Percentiles rank a stretch among this genome's conserved stretches.
Conservation (phyloP, 2,888 invertebrate genomes). For the Lepetodrilus schrolli region DNA sequence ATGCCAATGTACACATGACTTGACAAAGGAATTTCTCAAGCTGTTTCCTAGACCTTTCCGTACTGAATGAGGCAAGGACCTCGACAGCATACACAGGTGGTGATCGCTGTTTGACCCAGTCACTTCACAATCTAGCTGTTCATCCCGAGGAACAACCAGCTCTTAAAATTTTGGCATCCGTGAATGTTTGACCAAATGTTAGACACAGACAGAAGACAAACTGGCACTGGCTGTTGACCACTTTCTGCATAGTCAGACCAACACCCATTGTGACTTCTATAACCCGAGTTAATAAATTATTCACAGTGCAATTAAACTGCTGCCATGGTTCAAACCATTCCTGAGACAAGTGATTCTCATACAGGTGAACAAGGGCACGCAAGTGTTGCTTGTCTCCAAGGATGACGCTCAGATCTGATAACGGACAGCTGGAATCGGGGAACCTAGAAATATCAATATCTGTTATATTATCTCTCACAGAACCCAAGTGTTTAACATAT, state of each 20-base stretch:
- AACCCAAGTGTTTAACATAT: not conserved
- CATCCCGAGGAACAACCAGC: conserved; percentile 66
- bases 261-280: conserved; percentile 79
- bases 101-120: conserved; percentile 66
- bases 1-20: conserved; percentile 77
- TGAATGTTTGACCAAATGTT: conserved; percentile 82
- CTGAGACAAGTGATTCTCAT: conserved; percentile 80
- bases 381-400: conserved; percentile 79
- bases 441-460: conserved; percentile 41
- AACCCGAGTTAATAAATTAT: conserved; percentile 78
- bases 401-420: conserved; percentile 81
- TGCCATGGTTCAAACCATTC: conserved; percentile 81
- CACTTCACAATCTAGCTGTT: conserved; percentile 62
- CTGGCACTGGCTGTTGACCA: conserved; percentile 78
- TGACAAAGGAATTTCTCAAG: conserved; percentile 72
- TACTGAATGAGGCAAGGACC: conserved; percentile 71
- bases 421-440: conserved; percentile 54
- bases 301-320: conserved; percentile 80
- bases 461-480: not conserved
- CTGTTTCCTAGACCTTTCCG: conserved; percentile 62
- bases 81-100: conserved; percentile 74
- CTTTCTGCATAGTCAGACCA: conserved; percentile 77
- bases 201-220: conserved; percentile 80
- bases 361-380: conserved; percentile 79
- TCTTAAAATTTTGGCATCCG: conserved; percentile 74